Percentiles rank a stretch among this genome's conserved stretches.
These are phyloP conservation scores for Florisuga fusca DNA, from an alignment of 2,797 vertebrate genomes.

Conservation along the genomic window DNA sequence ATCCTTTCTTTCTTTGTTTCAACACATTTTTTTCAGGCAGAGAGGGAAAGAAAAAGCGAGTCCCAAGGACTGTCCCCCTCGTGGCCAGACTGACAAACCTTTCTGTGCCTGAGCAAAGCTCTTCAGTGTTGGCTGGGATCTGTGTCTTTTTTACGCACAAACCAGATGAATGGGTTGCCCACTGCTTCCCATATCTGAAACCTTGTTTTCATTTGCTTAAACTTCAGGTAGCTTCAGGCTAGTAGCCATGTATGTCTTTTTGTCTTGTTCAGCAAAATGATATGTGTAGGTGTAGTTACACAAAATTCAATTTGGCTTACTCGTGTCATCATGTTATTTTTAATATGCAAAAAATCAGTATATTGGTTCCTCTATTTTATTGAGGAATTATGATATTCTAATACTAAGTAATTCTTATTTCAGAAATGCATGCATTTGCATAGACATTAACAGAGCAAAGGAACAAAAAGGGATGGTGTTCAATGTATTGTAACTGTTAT, in stretches of 20 bases:
- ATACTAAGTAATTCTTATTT: background rate
- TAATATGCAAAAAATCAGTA: background rate
- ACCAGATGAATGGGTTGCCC: background rate
- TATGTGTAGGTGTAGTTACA: background rate
- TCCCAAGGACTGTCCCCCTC: background rate
- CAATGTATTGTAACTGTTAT: background rate
- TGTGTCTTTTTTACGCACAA: background rate
- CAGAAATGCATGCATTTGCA: background rate
- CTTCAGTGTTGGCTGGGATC: background rate
- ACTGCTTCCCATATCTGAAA: background rate
- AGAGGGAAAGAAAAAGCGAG: rapidly evolving
- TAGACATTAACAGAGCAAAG: background rate
- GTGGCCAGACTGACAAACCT: background rate
- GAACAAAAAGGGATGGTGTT: background rate
- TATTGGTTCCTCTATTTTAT: background rate
- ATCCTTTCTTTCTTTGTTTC: slow-evolving; percentile 6
- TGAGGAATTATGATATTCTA: background rate
- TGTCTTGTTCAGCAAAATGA: background rate
- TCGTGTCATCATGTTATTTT: background rate
- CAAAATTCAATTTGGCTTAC: background rate
- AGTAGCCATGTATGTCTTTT: background rate
- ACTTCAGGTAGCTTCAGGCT: background rate
- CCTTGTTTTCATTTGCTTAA: background rate
- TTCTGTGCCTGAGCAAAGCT: background rate
- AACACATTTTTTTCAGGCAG: background rate